Base-by-base conservation (phyloP, 1,140 invertebrate genomes). In the Lutraria rhynchaena region DNA sequence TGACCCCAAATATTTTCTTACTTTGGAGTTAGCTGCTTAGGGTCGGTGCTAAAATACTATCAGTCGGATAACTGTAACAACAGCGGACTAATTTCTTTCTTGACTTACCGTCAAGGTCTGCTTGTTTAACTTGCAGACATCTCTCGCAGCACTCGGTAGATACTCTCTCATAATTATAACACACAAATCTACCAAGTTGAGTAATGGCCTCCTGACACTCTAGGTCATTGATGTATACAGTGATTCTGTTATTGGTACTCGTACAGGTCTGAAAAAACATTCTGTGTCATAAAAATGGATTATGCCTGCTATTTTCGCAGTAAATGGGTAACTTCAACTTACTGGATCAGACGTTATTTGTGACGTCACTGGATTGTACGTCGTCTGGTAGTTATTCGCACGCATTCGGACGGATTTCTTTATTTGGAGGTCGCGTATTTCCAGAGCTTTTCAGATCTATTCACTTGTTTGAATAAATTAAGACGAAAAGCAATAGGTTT, bases 151-250 rank as follows among this genome's bases (percentile, higher is more conserved):
- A 90, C 7, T 87, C 83, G 11, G 74, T 76, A 13, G 87, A 89
- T 17, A 84, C 84, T 29, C 82, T 77, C 74, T 89, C 89, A 71
- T 90, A 88, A 11, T 85, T 85, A 73, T 90, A 90, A 51, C 89
- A 90, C 15, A 90, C 84, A 61, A 83, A 89, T 11, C 69, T 41
- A 19, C 89, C 89, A 9, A 85, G 77, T 1, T 58, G 82, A 19
- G 85, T 78, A 13, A 90, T 71, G n/a, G 89, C 89, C 17, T 78
- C 51, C 13, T 81, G 60, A 33, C 89, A 90, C 11, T 82, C 76
- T 35, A 90, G 57, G 0, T 86, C 86, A 57, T 90, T 89, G 7
- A 90, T 90, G 15, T 41, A 41, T 41, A 41, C 37, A 9, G 80
- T 83, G 2, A 90, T 69, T 11, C 83, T 78, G 13, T 80, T 82